These are phyloP conservation scores for Enteromius viviparus DNA, from an alignment of 2,797 vertebrate genomes.

Conservation along the genomic window DNA sequence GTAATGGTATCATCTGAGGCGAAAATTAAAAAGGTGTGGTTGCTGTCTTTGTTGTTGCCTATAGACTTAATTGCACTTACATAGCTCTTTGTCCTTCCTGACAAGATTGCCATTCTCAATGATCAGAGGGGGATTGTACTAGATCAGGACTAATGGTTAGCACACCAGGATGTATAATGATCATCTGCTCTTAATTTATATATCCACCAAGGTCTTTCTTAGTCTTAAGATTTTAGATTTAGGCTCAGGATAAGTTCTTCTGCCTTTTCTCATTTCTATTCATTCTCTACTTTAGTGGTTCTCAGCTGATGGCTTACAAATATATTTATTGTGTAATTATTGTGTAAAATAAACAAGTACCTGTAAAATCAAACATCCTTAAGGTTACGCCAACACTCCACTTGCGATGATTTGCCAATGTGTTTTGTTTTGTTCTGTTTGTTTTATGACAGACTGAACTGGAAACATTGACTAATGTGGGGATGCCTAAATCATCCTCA, in stretches of 20 bases:
- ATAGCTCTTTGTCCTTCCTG: background rate
- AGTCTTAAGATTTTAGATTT: constrained; percentile 12
- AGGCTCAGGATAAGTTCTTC: background rate
- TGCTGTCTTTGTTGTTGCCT: constrained; percentile 31
- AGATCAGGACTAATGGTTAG: constrained; percentile 53
- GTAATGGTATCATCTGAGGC: constrained; percentile 9
- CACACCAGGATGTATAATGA: constrained; percentile 60
- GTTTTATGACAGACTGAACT: background rate
- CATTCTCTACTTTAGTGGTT: background rate
- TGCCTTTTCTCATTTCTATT: background rate
- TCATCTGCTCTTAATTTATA: constrained; percentile 40
- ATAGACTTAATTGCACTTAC: constrained; percentile 16
- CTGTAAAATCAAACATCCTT: background rate
- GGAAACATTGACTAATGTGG: background rate
- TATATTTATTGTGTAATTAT: background rate
- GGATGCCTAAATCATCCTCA: background rate
- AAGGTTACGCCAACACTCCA: background rate
- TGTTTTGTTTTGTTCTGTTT: background rate
- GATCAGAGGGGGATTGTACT: constrained; percentile 17
- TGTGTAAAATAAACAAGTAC: background rate
- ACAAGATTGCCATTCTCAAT: constrained; percentile 19
- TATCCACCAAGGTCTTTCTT: constrained; percentile 56
- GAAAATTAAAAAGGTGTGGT: constrained; percentile 35
- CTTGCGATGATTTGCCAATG: background rate
- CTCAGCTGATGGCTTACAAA: background rate